Evolutionary conservation across 2,797 vertebrate species (phyloP), one percentile per base, ranked within the genome.

Genomic region (Notamacropus eugenii): DNA sequence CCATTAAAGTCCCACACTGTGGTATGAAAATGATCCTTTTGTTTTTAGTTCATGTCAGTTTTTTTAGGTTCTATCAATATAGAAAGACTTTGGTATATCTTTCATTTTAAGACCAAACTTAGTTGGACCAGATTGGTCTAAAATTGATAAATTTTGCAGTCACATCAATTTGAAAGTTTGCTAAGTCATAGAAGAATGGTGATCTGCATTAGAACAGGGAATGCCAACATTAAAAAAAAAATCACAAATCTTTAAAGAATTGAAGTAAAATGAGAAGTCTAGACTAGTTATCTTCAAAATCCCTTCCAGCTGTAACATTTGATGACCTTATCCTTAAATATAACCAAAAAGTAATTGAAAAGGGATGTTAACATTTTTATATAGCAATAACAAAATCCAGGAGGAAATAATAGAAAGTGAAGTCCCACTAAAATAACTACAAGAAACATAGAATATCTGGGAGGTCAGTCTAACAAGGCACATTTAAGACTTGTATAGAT

Each of bases 211-310:
- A 87, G 40, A 87, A 50, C 40, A 50, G 19, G 22, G 74, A 82
- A 82, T 82, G 19, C n/a, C 74, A 82, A 46, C 11, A 4, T 46
- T 74, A 19, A 40, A 40, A 40, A 40, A 40, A 87, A 87, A 50
- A 50, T 87, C 22, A 87, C 40, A 87, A 87, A 87, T 46, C 22
- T 87, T 46, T 87, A 87, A 87, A 50, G 74, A 46, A 46, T 50
- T 87, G 40, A 87, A 82, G 74, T 87, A 50, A 28, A 50, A 87
- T 87, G 40, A 87, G 74, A 87, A 87, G 74, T 87, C 74, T 87
- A 87, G 74, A 87, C 74, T 87, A 87, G 74, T 50, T 87, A 87
- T 87, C 74, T 87, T 87, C 74, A 87, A 87, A 87, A 87, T 87
- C 24, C 9, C 40, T 87, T 87, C 74, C 74, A 87, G 74, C 74